phyloP scores from a whole-genome alignment of 2,797 vertebrate species.

The Neosalanx taihuensis region DNA sequence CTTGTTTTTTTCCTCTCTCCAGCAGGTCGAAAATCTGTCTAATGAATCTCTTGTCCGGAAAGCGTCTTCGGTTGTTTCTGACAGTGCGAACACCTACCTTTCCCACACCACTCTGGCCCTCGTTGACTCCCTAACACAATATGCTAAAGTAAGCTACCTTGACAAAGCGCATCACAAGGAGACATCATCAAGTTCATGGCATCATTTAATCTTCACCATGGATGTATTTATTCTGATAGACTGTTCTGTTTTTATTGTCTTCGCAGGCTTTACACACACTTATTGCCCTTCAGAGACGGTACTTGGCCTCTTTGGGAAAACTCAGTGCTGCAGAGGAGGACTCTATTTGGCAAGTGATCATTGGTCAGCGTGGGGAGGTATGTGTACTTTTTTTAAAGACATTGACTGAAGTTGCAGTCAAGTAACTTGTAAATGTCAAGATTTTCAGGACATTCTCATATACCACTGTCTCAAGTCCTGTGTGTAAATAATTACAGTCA shows the following conservation, averaged over 20 bases:
- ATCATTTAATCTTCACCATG: no score
- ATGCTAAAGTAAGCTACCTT: slow-evolving; percentile 80
- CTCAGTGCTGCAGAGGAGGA: slow-evolving; percentile 85
- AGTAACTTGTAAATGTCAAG: neutral
- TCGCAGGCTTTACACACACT: slow-evolving; percentile 89
- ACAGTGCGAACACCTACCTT: slow-evolving; percentile 89
- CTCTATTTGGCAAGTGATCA: slow-evolving; percentile 92
- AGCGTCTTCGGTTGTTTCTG: slow-evolving; percentile 87
- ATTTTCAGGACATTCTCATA: neutral
- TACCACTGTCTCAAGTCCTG: neutral
- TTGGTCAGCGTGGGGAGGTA: slow-evolving; percentile 90
- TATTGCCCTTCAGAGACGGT: slow-evolving; percentile 85
- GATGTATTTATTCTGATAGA: neutral
- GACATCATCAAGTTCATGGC: neutral
- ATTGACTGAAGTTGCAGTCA: neutral
- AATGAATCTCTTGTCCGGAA: slow-evolving; percentile 86
- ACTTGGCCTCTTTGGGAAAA: slow-evolving; percentile 81
- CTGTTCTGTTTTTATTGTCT: slow-evolving; percentile 17
- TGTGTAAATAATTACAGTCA: neutral
- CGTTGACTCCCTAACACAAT: slow-evolving; percentile 85
- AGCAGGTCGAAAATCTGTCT: slow-evolving; percentile 82
- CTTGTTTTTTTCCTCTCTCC: slow-evolving; percentile 18
- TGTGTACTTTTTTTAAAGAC: slow-evolving; percentile 28
- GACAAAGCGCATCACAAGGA: neutral
- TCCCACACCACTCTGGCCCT: slow-evolving; percentile 89